A percentile compares a stretch with the other conserved stretches of the same genome.
phyloP scores from a whole-genome alignment of 1,140 invertebrate genomes.

The Neuroterus valhalla region DNA sequence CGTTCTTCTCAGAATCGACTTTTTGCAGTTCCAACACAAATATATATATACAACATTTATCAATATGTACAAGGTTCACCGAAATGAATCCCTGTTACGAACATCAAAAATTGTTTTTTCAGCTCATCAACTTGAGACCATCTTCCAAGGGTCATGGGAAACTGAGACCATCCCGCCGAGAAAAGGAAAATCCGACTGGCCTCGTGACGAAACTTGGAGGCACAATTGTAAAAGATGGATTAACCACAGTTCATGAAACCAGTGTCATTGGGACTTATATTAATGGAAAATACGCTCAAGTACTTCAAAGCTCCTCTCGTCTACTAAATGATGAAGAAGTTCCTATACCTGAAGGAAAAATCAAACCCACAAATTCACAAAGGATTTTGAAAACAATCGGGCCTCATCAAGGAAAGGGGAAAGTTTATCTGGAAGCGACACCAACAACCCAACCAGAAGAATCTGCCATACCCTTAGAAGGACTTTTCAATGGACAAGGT shows the following conservation, averaged over 20 bases:
- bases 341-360: slow-evolving; percentile 71
- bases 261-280: slow-evolving; percentile 92
- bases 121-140: slow-evolving; percentile 74
- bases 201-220: slow-evolving; percentile 88
- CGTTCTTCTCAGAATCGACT: no score
- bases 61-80: no score
- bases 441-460: slow-evolving; percentile 72
- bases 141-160: slow-evolving; percentile 64
- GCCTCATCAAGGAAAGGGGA: slow-evolving; percentile 75
- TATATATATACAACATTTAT: no score
- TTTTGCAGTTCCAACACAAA: no score
- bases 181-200: slow-evolving; percentile 82
- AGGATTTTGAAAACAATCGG: slow-evolving; percentile 85
- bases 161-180: slow-evolving; percentile 67
- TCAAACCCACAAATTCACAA: slow-evolving; percentile 79
- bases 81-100: not conserved
- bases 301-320: slow-evolving; percentile 84
- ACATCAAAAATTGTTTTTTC: slow-evolving; percentile 17
- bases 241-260: slow-evolving; percentile 90
- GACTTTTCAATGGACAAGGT: slow-evolving; percentile 63
- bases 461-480: slow-evolving; percentile 55
- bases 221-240: slow-evolving; percentile 87
- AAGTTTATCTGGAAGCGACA: slow-evolving; percentile 78
- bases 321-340: slow-evolving; percentile 64
- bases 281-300: slow-evolving; percentile 90